Conservation (phyloP, 2,797 vertebrate genomes). For the Knipowitschia caucasica region DNA sequence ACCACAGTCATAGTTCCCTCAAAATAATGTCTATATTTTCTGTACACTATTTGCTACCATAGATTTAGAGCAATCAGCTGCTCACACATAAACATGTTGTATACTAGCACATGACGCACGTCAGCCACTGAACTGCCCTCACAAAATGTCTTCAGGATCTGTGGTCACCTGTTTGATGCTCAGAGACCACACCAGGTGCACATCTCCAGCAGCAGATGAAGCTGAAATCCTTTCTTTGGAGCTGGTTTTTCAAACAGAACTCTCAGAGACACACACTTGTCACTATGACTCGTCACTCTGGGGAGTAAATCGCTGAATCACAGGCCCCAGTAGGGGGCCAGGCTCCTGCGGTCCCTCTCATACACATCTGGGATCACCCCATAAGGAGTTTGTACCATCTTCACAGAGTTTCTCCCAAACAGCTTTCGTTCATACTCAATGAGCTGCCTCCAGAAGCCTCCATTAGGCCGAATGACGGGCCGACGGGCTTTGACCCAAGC, state of each 20-base stretch:
- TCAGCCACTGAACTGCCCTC: slow-evolving; percentile 53
- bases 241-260: slow-evolving; percentile 43
- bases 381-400: slow-evolving; percentile 96
- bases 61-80: slow-evolving; percentile 61
- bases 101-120: slow-evolving; percentile 68
- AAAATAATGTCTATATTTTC: slow-evolving; percentile 46
- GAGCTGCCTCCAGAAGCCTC: slow-evolving; percentile 96
- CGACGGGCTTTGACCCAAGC: slow-evolving; percentile 94
- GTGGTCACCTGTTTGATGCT: slow-evolving; percentile 26
- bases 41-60: slow-evolving; percentile 74
- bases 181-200: slow-evolving; percentile 20
- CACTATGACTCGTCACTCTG: slow-evolving; percentile 32
- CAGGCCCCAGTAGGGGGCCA: slow-evolving; percentile 93
- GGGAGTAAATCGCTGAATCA: slow-evolving; percentile 60
- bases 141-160: slow-evolving; percentile 44
- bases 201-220: slow-evolving; percentile 15
- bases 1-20: slow-evolving; percentile 21
- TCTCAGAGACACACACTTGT: slow-evolving; percentile 47
- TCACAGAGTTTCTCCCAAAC: slow-evolving; percentile 91
- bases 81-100: slow-evolving; percentile 70
- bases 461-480: slow-evolving; percentile 92
- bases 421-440: slow-evolving; percentile 97
- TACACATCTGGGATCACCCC: slow-evolving; percentile 93
- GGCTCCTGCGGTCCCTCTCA: slow-evolving; percentile 88
- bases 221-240: slow-evolving; percentile 34